Evolutionary conservation across 2,888 invertebrate genomes (phyloP).

Genomic region (Gibbula magus): DNA sequence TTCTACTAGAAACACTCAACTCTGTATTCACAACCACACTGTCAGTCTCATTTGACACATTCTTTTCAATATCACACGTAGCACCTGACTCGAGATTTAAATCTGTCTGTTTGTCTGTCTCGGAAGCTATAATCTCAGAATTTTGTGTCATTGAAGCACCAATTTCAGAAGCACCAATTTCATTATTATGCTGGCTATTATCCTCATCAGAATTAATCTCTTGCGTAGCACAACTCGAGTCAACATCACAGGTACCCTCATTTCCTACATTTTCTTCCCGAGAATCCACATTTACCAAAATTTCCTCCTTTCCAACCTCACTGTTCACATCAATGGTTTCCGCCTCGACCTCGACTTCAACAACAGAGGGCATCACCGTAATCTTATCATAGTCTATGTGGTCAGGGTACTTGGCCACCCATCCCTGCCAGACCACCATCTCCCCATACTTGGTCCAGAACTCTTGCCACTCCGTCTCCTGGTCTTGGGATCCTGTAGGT

Average conservation of each 20-base stretch:
- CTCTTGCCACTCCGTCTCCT: constrained; percentile 33
- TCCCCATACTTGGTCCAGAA: constrained; percentile 70
- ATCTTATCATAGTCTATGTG: constrained; percentile 55
- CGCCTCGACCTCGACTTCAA: constrained; percentile 53
- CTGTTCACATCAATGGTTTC: constrained; percentile 25
- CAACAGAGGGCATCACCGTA: constrained; percentile 51
- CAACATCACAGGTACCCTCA: too few species aligned
- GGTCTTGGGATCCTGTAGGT: background rate
- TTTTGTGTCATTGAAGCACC: too few species aligned
- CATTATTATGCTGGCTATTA: too few species aligned
- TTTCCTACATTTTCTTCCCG: too few species aligned
- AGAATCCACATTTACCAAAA: too few species aligned
- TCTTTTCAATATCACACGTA: too few species aligned
- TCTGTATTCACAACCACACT: too few species aligned
- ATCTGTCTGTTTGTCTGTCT: background rate
- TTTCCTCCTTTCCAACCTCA: background rate
- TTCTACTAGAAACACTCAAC: background rate
- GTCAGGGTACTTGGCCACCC: constrained; percentile 71
- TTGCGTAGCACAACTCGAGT: too few species aligned
- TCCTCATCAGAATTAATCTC: too few species aligned
- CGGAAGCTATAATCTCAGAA: background rate
- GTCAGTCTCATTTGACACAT: too few species aligned
- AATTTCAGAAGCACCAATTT: too few species aligned
- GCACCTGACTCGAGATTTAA: too few species aligned
- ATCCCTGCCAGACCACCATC: constrained; percentile 67